Base-by-base conservation (phyloP, 2,113 vertebrate genomes). In the Oophaga pumilio region DNA sequence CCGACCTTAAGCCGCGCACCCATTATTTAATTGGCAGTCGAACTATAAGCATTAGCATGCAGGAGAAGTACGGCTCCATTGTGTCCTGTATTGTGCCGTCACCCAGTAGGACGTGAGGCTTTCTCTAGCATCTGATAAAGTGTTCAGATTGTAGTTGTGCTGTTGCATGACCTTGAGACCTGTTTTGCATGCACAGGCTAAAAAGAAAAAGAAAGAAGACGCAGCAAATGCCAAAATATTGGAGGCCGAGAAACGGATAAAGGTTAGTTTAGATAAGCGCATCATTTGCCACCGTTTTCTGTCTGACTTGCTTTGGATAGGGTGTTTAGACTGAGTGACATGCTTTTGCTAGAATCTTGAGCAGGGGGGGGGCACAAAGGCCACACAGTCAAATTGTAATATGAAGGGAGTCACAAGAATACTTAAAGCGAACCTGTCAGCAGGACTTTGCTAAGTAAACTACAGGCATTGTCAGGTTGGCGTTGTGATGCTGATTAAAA, bases 201-300 rank as follows among this genome's bases (percentile, higher is more conserved):
- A 97, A 96, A 97, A 96, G 95, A 98, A 94, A 94, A 99, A 96
- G 95, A 99, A 97, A 91, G 97, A 98, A 94, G 97, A 97, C 93
- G 97, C 97, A 68, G 97, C 95, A 91, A 98, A 97, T 95, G 97
- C 97, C 90, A 98, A 97, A 96, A 96, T 99, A 94, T 85, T 98
- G 94, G 97, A 98, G 92, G 96, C 97, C 22, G 97, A 98, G 94
- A 99, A 97, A 94, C 95, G 97, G 93, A 97, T 95, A 93, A 97
- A 99, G 96, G 98, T 98, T 93, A 95, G 94, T 96, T 93, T 93
- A 91, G 93, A 92, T 89, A 85, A 87, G 90, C 91, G 86, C 87
- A 90, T 84, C 81, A 93, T 89, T 91, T 91, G 93, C 64, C 17
- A 69, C 14, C 50, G 4, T 33, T 71, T 64, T 83, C 53, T 81